Conservation (phyloP, 2,113 vertebrate species). For the Anarhynchus alexandrinus region DNA sequence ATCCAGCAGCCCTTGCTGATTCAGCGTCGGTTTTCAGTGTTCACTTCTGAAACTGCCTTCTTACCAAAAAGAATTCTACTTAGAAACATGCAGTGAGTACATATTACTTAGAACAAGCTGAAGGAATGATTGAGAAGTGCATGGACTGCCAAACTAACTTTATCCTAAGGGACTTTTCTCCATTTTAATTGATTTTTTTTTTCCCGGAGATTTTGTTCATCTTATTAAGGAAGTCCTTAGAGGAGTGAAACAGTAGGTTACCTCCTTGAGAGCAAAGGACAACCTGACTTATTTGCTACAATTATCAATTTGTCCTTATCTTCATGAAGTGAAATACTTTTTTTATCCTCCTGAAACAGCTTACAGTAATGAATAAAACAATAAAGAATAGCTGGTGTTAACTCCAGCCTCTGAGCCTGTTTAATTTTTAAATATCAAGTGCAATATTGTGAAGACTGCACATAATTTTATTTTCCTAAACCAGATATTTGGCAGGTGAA, state of each 20-base stretch:
- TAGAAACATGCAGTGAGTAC: slow-evolving; percentile 57
- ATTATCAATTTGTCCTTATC: slow-evolving; percentile 60
- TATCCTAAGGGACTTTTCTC: slow-evolving; percentile 70
- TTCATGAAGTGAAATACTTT: slow-evolving; percentile 57
- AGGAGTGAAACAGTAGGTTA: slow-evolving; percentile 71
- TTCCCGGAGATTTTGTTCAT: slow-evolving; percentile 55
- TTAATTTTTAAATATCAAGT: slow-evolving; percentile 46
- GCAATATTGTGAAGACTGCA: slow-evolving; percentile 14
- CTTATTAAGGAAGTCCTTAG: slow-evolving; percentile 74
- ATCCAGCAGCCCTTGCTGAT: slow-evolving; percentile 60
- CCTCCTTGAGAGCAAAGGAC: slow-evolving; percentile 69
- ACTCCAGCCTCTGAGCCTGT: neutral
- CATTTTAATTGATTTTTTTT: slow-evolving; percentile 77
- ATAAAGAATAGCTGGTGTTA: slow-evolving; percentile 28
- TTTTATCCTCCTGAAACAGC: slow-evolving; percentile 47
- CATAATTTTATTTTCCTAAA: slow-evolving; percentile 4
- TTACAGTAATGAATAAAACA: slow-evolving; percentile 51
- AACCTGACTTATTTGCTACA: slow-evolving; percentile 66
- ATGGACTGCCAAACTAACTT: slow-evolving; percentile 65
- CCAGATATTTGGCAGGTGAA: slow-evolving; percentile 18
- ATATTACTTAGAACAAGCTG: slow-evolving; percentile 54
- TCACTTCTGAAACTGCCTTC: slow-evolving; percentile 59
- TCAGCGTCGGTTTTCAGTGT: slow-evolving; percentile 38
- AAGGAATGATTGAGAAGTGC: slow-evolving; percentile 67
- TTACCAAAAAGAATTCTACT: slow-evolving; percentile 46